These are phyloP conservation scores for Perca schrenkii DNA, from an alignment of 2,113 vertebrate genomes.

Conservation along the genomic window DNA sequence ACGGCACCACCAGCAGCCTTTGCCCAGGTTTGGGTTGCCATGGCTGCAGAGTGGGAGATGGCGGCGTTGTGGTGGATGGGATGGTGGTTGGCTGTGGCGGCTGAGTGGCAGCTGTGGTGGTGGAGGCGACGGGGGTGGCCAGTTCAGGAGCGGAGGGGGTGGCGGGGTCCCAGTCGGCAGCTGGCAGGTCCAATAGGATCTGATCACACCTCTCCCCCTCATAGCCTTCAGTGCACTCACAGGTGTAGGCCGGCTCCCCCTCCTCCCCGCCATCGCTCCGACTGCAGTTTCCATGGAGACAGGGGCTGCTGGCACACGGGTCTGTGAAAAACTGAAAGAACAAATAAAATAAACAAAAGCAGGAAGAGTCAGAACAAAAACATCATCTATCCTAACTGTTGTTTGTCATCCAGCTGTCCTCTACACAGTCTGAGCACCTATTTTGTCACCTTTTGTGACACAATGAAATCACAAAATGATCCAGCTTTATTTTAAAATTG, in stretches of 20 bases:
- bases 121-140: conserved; percentile 79
- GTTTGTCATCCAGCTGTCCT: not conserved
- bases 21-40: conserved; percentile 94
- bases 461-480: conserved; percentile 4
- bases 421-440: not conserved
- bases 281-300: conserved; percentile 98
- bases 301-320: conserved; percentile 94
- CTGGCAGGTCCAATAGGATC: conserved; percentile 69
- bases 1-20: conserved; percentile 90
- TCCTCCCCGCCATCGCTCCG: conserved; percentile 56
- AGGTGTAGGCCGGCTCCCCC: conserved; percentile 85
- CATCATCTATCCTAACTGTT: not conserved
- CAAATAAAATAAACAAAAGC: conserved; percentile 64
- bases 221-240: conserved; percentile 90
- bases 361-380: conserved; percentile 6
- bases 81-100: conserved; percentile 83
- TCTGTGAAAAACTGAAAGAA: conserved; percentile 90
- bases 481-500: not conserved
- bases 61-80: conserved; percentile 78
- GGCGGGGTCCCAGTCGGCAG: conserved; percentile 76
- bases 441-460: not conserved
- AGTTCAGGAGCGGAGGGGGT: conserved; percentile 76
- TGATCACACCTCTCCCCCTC: conserved; percentile 89
- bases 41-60: conserved; percentile 83
- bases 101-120: conserved; percentile 82